A percentile compares a stretch with the other conserved stretches of the same genome.
These are phyloP conservation scores for Anisognathus igniventris DNA, from an alignment of 2,797 vertebrate species.

Conservation along the genomic window DNA sequence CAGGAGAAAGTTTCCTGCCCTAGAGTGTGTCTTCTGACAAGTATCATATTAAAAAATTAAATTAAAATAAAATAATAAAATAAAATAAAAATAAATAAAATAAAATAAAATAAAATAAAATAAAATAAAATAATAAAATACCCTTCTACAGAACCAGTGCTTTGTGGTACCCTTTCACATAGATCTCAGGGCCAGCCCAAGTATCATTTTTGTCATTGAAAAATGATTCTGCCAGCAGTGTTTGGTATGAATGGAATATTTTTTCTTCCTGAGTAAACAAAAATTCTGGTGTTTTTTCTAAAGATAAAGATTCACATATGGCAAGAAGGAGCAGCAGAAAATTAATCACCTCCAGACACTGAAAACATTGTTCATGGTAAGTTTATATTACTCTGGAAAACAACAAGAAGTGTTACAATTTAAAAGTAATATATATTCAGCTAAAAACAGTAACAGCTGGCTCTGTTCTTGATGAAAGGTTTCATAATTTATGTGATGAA, in stretches of 20 bases:
- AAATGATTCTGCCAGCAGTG: background rate
- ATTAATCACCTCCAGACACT: background rate
- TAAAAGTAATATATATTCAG: background rate
- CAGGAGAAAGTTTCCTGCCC: background rate
- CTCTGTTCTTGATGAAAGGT: background rate
- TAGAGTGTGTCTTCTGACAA: background rate
- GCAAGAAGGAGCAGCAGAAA: background rate
- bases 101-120: background rate
- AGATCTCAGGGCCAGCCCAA: background rate
- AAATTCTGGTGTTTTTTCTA: background rate
- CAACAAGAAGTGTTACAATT: background rate
- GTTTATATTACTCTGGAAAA: background rate
- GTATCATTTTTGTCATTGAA: background rate
- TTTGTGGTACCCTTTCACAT: background rate
- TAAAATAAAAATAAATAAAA: background rate
- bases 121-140: no score
- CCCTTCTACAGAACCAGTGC: background rate
- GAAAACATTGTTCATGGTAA: background rate
- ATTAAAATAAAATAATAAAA: background rate
- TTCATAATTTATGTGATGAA: constrained; percentile 10
- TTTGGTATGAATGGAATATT: background rate
- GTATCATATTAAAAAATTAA: background rate
- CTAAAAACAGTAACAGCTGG: background rate
- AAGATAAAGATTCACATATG: background rate
- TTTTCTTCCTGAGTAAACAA: background rate